These are phyloP conservation scores for Darevskia mixta DNA, from an alignment of 2,797 vertebrate species.

Conservation along the genomic window DNA sequence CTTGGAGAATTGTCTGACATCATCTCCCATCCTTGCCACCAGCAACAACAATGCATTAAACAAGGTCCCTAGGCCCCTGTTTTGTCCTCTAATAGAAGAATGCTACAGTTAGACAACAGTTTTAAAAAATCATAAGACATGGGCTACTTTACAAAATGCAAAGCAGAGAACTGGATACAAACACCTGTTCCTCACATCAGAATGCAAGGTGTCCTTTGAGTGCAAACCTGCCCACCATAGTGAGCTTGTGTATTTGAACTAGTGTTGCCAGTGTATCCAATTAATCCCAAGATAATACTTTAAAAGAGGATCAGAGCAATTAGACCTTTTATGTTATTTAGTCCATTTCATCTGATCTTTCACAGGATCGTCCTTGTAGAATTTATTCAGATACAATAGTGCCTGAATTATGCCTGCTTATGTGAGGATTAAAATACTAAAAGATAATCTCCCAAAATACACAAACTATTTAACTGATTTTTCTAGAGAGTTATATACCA, in stretches of 20 bases:
- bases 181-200: not conserved
- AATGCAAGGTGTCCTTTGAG: constrained; percentile 7
- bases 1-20: accelerated
- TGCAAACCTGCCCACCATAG: not conserved
- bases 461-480: not conserved
- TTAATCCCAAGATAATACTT: constrained; percentile 16
- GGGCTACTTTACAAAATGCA: not conserved
- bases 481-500: not conserved
- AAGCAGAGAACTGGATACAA: not conserved
- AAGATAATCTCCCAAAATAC: not conserved
- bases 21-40: not conserved
- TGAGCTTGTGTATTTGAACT: not conserved
- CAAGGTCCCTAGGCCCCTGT: not conserved
- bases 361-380: not conserved
- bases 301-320: constrained; percentile 28
- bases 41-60: constrained; percentile 10
- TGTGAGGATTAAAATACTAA: not conserved
- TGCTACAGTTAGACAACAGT: not conserved
- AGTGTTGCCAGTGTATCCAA: not conserved
- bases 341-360: constrained; percentile 23
- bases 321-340: constrained; percentile 14
- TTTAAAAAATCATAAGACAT: not conserved
- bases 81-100: not conserved
- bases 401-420: not conserved
- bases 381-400: not conserved